A percentile compares a stretch with the other conserved stretches of the same genome.
These are phyloP conservation scores for Hipposideros larvatus DNA, from an alignment of 2,797 vertebrate genomes.

Conservation along the genomic window DNA sequence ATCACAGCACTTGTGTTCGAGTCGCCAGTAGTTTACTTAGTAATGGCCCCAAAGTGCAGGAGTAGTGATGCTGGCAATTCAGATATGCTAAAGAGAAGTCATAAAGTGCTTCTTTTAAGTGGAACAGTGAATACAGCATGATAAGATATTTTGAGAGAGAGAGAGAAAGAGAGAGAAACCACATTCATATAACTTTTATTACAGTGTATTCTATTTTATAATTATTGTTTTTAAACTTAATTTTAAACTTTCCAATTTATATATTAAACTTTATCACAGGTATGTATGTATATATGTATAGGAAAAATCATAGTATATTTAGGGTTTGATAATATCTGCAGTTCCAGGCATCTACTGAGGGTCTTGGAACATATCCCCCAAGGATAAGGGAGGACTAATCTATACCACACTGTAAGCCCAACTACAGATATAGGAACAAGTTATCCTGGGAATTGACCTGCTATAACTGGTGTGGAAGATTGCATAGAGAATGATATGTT, in stretches of 20 bases:
- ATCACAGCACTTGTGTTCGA: neutral
- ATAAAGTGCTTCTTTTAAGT: neutral
- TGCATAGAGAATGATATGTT: neutral
- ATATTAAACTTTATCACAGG: neutral
- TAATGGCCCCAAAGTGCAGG: neutral
- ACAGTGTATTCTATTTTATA: neutral
- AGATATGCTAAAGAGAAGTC: neutral
- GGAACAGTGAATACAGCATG: neutral
- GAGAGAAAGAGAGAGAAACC: neutral
- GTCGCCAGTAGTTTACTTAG: neutral
- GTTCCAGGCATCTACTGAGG: neutral
- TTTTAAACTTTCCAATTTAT: neutral
- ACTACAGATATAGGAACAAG: neutral
- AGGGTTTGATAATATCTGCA: neutral
- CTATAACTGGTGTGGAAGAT: neutral
- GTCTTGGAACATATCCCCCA: neutral
- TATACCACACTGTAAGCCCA: neutral
- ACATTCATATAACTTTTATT: neutral
- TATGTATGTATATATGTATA: neutral
- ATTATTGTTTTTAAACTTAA: neutral
- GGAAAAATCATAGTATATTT: neutral
- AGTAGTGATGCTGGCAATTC: neutral
- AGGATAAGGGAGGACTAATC: neutral
- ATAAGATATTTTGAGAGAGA: neutral
- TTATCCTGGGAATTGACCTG: neutral